phyloP scores from a whole-genome alignment of 2,888 invertebrate species.

The Drosophila birchii region DNA sequence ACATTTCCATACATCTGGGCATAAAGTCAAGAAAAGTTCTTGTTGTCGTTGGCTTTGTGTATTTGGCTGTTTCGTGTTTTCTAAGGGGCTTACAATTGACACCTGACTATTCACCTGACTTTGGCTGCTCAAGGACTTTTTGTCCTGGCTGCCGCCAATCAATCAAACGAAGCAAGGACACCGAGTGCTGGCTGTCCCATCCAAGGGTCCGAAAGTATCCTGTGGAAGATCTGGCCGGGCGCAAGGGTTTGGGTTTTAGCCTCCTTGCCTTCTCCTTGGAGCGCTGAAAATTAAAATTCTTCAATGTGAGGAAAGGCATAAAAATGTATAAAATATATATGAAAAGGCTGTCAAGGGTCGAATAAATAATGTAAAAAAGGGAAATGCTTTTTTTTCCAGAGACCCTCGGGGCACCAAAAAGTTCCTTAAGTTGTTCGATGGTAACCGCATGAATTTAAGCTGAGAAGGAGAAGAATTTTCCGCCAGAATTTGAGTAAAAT shows the following conservation, averaged over 20 bases:
- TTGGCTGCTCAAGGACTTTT: conserved; percentile 29
- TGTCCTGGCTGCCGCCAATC: conserved; percentile 34
- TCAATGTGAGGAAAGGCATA: conserved; percentile 43
- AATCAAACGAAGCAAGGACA: conserved; percentile 40
- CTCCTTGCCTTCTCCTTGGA: conserved; percentile 12
- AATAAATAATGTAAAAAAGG: conserved; percentile 59
- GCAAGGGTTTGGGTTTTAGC: background rate
- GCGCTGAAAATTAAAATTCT: conserved; percentile 46
- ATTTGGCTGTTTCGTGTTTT: conserved; percentile 13
- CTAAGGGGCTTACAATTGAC: conserved; percentile 43
- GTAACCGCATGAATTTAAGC: conserved; percentile 40
- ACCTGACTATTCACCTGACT: conserved; percentile 53
- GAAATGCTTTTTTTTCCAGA: conserved; percentile 21
- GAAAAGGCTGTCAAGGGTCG: conserved; percentile 53
- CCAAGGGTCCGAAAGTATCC: conserved; percentile 6
- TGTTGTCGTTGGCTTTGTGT: background rate
- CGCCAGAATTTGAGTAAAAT: conserved; percentile 16
- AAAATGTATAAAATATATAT: conserved; percentile 46
- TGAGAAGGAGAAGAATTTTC: conserved; percentile 16
- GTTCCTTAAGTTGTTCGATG: conserved; percentile 31
- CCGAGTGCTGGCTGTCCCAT: background rate
- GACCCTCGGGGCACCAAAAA: conserved; percentile 21
- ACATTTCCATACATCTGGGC: conserved; percentile 31
- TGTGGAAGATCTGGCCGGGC: background rate
- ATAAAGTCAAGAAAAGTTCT: conserved; percentile 20